Base-by-base conservation (phyloP, 92 coral and sea anemone genomes). In the Phenganax subtilis region DNA sequence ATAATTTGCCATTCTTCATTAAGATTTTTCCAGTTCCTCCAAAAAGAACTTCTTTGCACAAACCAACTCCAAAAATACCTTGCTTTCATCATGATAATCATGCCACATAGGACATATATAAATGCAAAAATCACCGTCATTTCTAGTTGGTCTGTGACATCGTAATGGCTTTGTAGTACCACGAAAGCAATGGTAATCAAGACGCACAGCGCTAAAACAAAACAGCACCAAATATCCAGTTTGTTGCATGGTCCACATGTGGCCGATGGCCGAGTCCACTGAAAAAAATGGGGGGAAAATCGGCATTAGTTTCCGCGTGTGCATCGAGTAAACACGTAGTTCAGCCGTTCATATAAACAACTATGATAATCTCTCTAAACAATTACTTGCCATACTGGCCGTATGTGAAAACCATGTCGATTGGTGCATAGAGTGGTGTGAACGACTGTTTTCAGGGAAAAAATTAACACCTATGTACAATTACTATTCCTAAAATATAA, bases 251-350 rank as follows among this genome's bases (percentile, higher is more conserved):
- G 97, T 51, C 99, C 99, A 75, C 91, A 84, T 8, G 76, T 68
- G 5, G 90, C 94, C 28, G 86, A 78, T 68, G 99, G 99, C 3
- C 93, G 87, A 25, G 89, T 89, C 99, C 99, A 96, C 99, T 96
- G 87, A n/a, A 56, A 72, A 54, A 3, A 59, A 31, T 71, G n/a
- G 3, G 56, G 6, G 37, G 29, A 67, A 37, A 37, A 1, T 37
- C 47, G 47, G 47, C 47, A 37, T 37, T 37, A 37, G 5, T 37
- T 37, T 37, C 3, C 47, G 3, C 47, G 47, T 37, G 47, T 37
- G 25, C 25, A 20, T 20, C 25, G 25, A 20, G 25, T 20, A 20
- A 20, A 20, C 25, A 20, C 25, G 25, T 20, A 20, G 25, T 20
- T 20, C 3, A 37, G 47, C 47, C 47, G 47, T 1, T 37, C 2